Evolutionary conservation across 2,113 vertebrate genomes (phyloP), one percentile per base, ranked within the genome.

Genomic region (Macroglossus sobrinus): DNA sequence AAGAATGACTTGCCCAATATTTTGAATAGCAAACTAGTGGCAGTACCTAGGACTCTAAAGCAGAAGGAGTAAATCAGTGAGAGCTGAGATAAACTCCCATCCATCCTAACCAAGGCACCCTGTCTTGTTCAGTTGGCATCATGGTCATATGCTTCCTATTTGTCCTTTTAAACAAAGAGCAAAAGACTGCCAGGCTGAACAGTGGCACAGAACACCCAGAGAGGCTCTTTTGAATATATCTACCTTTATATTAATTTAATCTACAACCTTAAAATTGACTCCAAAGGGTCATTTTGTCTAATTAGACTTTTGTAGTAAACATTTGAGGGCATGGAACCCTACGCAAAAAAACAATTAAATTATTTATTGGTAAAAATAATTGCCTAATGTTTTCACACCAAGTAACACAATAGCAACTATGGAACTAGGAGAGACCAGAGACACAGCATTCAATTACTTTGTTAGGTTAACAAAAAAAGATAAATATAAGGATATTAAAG

Each of bases 401-500:
- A 96, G 12, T 57, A 84, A 84, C 16, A 90, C 33, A 75, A 68
- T 40, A 61, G 38, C 14, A 89, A 88, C n/a, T 13, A 63, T 40
- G 38, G 82, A 95, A 79, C 30, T 84, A 76, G 35, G 19, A 89
- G 63, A 90, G 85, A 85, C 6, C 53, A 57, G 0, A 0, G 43
- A 89, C 63, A 96, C 14, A 24, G 55, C 43, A 80, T 71, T 76
- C n/a, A 40, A 57, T 19, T 38, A 90, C 55, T 63, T 53, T 19
- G 45, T 71, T 38, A 53, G 11, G 47, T 76, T 93, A 96, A 84
- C 2, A 55, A 63, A 26, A 85, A 79, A 78, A 93, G 35, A 75
- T 63, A 82, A 92, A 87, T n/a, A 3, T 45, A 94, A 82, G 98
- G 99, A 99, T 99, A 99, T 99, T 97, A 99, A 99, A 93, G 99